These are phyloP conservation scores for Xylocampa areola DNA, from an alignment of 2,888 invertebrate species.

Conservation along the genomic window DNA sequence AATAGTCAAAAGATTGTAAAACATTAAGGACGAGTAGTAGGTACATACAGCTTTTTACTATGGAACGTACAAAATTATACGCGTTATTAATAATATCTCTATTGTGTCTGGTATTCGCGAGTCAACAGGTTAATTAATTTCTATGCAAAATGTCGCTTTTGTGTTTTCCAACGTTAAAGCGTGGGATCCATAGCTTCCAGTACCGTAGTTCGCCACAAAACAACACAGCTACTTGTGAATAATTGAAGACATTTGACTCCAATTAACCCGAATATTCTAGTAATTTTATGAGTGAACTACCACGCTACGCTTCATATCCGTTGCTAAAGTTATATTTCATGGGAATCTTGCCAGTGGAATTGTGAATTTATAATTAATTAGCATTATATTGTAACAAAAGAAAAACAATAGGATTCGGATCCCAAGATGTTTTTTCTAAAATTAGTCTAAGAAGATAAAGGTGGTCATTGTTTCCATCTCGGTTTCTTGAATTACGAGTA, in stretches of 20 bases:
- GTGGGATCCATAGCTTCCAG: constrained; percentile 3
- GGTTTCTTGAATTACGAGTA: too few species aligned
- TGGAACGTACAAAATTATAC: too few species aligned
- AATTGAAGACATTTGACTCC: constrained; percentile 60
- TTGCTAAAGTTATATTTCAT: constrained; percentile 1
- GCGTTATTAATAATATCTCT: too few species aligned
- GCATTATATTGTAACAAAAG: neutral
- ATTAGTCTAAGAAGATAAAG: too few species aligned
- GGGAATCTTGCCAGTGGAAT: constrained; percentile 9
- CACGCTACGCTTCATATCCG: constrained; percentile 3
- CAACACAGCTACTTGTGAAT: constrained; percentile 25
- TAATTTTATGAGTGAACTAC: constrained; percentile 34
- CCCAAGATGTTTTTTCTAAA: too few species aligned
- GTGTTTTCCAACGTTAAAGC: neutral
- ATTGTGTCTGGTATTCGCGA: too few species aligned
- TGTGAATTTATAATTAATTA: constrained; percentile 12
- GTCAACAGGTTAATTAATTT: too few species aligned
- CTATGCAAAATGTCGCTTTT: too few species aligned
- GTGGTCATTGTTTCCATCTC: too few species aligned
- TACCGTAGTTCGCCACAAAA: constrained; percentile 5
- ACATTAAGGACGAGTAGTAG: too few species aligned
- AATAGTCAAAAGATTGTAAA: too few species aligned
- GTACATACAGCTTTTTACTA: too few species aligned
- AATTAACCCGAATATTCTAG: constrained; percentile 59
- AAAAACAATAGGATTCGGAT: constrained; percentile 21